Evolutionary conservation across 2,888 invertebrate species (phyloP).

Genomic region (Phyllotreta striolata): DNA sequence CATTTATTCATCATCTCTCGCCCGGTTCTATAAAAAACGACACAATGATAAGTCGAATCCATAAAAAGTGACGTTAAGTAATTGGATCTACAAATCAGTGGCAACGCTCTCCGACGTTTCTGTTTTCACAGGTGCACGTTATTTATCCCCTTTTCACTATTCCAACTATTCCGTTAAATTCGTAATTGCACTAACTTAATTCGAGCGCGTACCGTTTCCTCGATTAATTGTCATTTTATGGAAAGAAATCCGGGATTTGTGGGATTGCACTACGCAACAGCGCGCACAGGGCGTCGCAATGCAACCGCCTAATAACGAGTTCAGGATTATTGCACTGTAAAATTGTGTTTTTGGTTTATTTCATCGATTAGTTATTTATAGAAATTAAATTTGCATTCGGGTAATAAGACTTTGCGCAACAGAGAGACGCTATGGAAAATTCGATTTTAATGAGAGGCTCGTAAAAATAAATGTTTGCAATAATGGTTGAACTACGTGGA

Average conservation of each 20-base stretch:
- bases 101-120: background rate
- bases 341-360: no score
- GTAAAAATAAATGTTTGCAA: no score
- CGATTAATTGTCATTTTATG: background rate
- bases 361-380: no score
- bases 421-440: no score
- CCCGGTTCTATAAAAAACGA: constrained; percentile 7
- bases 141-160: background rate
- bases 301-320: background rate
- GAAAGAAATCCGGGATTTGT: background rate
- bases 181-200: background rate
- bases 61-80: constrained; percentile 26
- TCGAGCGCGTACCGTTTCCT: no score
- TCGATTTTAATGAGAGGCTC: no score
- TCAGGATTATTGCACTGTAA: no score
- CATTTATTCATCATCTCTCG: constrained; percentile 12
- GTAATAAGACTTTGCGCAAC: no score
- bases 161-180: background rate
- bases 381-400: no score
- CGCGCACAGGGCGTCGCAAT: no score
- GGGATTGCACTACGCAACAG: no score
- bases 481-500: no score
- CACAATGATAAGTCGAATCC: constrained; percentile 14
- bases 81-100: constrained; percentile 25
- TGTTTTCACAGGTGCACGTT: background rate